These are phyloP conservation scores for Archivesica marissinica DNA, from an alignment of 1,140 invertebrate genomes.

Conservation along the genomic window DNA sequence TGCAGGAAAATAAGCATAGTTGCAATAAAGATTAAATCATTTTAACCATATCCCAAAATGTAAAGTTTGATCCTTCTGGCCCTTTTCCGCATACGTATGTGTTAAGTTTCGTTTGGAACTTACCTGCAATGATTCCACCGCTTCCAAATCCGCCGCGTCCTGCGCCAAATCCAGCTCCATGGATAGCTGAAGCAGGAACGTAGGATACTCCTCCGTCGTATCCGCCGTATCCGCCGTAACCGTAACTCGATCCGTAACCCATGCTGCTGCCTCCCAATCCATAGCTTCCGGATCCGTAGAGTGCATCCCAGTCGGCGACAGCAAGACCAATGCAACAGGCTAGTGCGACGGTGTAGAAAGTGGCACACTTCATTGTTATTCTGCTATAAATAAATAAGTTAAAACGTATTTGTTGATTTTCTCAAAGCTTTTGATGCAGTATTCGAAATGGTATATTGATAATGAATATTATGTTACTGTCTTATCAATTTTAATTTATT, in stretches of 20 bases:
- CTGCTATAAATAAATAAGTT: not conserved
- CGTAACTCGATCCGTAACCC: not conserved
- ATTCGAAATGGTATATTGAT: not conserved
- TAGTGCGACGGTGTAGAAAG: conserved; percentile 35
- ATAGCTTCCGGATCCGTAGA: too few species aligned
- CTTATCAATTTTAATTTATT: too few species aligned
- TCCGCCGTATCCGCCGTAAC: not conserved
- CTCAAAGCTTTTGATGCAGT: not conserved
- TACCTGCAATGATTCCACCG: conserved; percentile 12
- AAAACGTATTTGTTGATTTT: not conserved
- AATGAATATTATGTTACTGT: too few species aligned
- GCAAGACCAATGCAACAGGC: conserved; percentile 16
- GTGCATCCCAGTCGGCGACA: conserved; percentile 22
- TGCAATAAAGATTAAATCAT: too few species aligned
- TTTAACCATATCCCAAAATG: too few species aligned
- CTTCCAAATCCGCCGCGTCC: not conserved
- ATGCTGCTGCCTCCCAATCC: not conserved
- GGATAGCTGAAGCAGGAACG: conserved; percentile 21
- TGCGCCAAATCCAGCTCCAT: not conserved
- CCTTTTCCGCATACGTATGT: too few species aligned
- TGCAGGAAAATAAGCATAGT: too few species aligned
- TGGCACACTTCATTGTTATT: conserved; percentile 31
- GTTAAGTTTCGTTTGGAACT: too few species aligned
- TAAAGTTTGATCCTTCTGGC: too few species aligned
- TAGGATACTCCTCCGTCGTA: not conserved